Base-by-base conservation (phyloP, 2,888 invertebrate species). In the Cheilosia vulpina region DNA sequence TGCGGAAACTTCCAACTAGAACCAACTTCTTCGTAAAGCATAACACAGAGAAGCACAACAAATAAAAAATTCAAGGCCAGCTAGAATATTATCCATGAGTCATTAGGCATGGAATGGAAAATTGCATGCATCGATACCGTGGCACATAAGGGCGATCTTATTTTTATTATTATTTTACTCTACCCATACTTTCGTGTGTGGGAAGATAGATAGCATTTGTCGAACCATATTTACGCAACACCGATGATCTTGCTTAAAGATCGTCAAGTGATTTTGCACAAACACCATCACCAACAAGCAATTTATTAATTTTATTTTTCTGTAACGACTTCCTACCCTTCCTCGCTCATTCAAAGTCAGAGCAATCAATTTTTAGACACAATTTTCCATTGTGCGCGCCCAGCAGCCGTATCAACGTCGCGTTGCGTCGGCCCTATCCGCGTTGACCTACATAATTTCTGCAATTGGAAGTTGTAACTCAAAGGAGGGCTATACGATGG, bases 401-500 rank as follows among this genome's bases (percentile, higher is more conserved):
- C 80, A 57, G 69, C 68, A 79, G 79, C 73, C 79, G 71, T 80
- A 80, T 84, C 75, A 80, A 75, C 79, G 60, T 57, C 63, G 31
- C 31, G 65, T 55, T 60, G n/a, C 60, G 24, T 27, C 52, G 65
- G 79, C 79, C 77, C 58, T 41, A 24, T 69, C 52, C 66, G 82
- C 87, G 65, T 76, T 91, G 91, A 91, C 91, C 91, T 87, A 47
- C 47, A 47, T 47, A 91, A 90, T 91, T 91, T 91, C 89, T 87
- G 83, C 78, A 88, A 84, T 79, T 84, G 84, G 84, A 84, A 84
- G 80, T 80, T 80, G 84, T 80, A 75, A 80, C 75, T 84, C 75
- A 79, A 79, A 79, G 52, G 24, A 15, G 24, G 6, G 73, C 68
- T 27, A 19, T 53, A 24, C 15, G 57, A 9, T n/a, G 65, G 84